Conservation (phyloP, 2,888 invertebrate species). For the Noctua janthe region DNA sequence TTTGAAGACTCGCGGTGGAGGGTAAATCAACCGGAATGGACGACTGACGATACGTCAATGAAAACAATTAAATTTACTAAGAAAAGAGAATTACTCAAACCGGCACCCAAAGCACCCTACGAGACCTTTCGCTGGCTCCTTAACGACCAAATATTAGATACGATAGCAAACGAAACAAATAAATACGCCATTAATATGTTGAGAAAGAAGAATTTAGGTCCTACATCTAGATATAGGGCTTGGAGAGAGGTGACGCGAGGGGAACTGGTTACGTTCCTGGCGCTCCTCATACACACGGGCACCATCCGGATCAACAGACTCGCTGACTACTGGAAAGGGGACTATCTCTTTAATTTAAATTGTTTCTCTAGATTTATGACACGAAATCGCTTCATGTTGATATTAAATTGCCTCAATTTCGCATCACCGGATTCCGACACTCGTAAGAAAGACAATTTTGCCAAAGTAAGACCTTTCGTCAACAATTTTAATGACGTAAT, state of each 20-base stretch:
- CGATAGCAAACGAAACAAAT: conserved; percentile 43
- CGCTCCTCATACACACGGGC: conserved; percentile 33
- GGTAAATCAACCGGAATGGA: conserved; percentile 13
- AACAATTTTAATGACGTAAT: conserved; percentile 47
- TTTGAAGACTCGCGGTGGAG: background rate
- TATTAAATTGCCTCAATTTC: conserved; percentile 36
- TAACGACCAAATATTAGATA: conserved; percentile 41
- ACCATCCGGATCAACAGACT: conserved; percentile 32
- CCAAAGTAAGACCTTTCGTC: conserved; percentile 28
- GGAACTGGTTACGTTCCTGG: conserved; percentile 33
- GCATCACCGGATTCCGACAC: background rate
- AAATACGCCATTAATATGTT: conserved; percentile 6
- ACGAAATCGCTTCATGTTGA: conserved; percentile 46
- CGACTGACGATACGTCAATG: conserved; percentile 17
- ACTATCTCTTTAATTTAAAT: conserved; percentile 44
- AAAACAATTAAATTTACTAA: conserved; percentile 21
- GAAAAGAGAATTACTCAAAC: conserved; percentile 34
- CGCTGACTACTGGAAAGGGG: conserved; percentile 45
- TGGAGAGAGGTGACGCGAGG: conserved; percentile 38
- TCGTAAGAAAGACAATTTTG: background rate
- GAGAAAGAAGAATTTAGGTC: background rate
- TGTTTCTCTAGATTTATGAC: conserved; percentile 46
- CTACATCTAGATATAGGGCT: conserved; percentile 10
- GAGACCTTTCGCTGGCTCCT: conserved; percentile 47
- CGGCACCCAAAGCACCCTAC: conserved; percentile 33